Conservation (phyloP, 1,140 invertebrate species). For the Scaptomyza montana region DNA sequence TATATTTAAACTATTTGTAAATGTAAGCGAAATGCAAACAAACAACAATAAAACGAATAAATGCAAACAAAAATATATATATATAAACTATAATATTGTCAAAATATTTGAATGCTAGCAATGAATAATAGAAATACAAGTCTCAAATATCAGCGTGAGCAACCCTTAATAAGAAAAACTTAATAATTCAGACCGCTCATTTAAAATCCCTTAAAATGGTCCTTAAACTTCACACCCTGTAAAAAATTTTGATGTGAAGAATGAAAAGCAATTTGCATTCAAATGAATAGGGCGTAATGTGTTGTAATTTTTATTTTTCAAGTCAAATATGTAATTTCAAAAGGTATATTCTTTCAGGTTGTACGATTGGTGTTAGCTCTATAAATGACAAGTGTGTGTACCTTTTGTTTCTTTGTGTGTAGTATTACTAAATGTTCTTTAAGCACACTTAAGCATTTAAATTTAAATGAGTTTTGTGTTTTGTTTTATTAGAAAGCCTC, state of each 20-base stretch:
- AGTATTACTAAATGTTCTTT: conserved; percentile 41
- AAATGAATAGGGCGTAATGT: conserved; percentile 59
- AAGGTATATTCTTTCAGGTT: conserved; percentile 22
- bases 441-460: conserved; percentile 42
- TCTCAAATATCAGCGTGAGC: neutral
- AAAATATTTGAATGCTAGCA: conserved; percentile 13
- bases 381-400: conserved; percentile 8
- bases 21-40: conserved; percentile 70
- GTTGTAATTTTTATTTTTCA: conserved; percentile 59
- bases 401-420: conserved; percentile 12
- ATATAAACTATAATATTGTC: conserved; percentile 9
- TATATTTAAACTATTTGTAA: conserved; percentile 73
- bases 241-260: neutral
- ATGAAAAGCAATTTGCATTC: conserved; percentile 9
- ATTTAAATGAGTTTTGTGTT: conserved; percentile 44
- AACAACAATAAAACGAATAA: conserved; percentile 73
- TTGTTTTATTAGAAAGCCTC: conserved; percentile 40
- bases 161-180: conserved; percentile 18
- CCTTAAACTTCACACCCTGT: conserved; percentile 3
- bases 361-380: conserved; percentile 25
- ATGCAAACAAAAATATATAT: conserved; percentile 45
- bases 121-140: neutral
- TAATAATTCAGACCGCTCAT: conserved; percentile 16
- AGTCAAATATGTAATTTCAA: conserved; percentile 35
- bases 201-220: conserved; percentile 27